Percentiles rank a stretch among this genome's conserved stretches.
Evolutionary conservation across 2,888 invertebrate genomes (phyloP).

Genomic region (Pomacea canaliculata): DNA sequence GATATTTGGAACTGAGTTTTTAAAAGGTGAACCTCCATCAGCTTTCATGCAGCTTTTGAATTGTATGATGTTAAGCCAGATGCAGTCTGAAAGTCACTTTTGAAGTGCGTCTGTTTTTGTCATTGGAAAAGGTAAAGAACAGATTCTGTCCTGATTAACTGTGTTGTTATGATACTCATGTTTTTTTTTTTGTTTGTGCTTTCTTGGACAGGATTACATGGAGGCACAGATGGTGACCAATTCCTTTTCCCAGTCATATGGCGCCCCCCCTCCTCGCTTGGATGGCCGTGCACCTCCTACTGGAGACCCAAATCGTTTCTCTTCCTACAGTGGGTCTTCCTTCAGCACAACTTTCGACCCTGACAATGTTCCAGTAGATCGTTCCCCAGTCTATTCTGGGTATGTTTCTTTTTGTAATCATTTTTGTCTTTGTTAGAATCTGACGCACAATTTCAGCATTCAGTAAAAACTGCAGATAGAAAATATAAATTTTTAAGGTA

Average conservation of each 20-base stretch:
- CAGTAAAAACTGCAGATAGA: too few species aligned
- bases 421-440: neutral
- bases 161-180: too few species aligned
- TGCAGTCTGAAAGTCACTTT: too few species aligned
- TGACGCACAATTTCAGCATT: neutral
- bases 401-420: constrained; percentile 61
- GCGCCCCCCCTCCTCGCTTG: constrained; percentile 44
- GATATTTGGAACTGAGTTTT: too few species aligned
- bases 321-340: constrained; percentile 67
- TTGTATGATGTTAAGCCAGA: too few species aligned
- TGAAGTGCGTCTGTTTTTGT: too few species aligned
- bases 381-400: constrained; percentile 75
- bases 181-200: too few species aligned
- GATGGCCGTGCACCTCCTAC: constrained; percentile 38
- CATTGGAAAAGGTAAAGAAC: too few species aligned
- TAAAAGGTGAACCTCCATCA: too few species aligned
- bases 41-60: too few species aligned
- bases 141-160: too few species aligned
- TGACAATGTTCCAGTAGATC: constrained; percentile 75
- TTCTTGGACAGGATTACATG: constrained; percentile 56
- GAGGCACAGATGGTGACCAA: constrained; percentile 59
- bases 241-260: constrained; percentile 51
- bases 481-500: too few species aligned
- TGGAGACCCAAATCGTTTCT: constrained; percentile 49
- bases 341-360: constrained; percentile 73